Evolutionary conservation across 2,113 vertebrate genomes (phyloP).

Genomic region (Romanogobio albipinnatus): DNA sequence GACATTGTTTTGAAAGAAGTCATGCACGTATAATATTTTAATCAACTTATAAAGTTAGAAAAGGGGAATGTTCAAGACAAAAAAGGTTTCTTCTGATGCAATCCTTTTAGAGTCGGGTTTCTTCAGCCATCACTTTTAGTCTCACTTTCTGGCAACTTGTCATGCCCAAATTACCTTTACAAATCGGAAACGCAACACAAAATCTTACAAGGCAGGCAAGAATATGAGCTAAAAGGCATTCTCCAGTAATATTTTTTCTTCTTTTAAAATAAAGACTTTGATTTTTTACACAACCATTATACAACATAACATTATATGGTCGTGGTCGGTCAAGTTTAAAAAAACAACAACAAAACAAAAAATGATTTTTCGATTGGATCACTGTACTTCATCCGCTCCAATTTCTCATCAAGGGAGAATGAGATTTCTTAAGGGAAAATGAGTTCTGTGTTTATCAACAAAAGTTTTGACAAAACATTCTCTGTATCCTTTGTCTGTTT

Average conservation of each 20-base stretch:
- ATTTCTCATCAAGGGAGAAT: constrained; percentile 27
- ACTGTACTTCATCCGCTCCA: constrained; percentile 40
- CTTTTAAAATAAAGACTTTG: constrained; percentile 35
- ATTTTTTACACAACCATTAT: constrained; percentile 37
- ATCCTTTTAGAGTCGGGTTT: constrained; percentile 54
- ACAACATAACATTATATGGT: constrained; percentile 37
- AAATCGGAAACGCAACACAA: constrained; percentile 74
- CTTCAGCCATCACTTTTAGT: constrained; percentile 59
- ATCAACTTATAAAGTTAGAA: constrained; percentile 74
- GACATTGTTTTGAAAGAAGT: constrained; percentile 70
- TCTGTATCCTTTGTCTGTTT: constrained; percentile 31
- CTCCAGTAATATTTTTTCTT: constrained; percentile 36
- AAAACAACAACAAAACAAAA: not conserved
- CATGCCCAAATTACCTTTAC: constrained; percentile 77
- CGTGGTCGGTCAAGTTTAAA: constrained; percentile 37
- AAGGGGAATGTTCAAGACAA: constrained; percentile 78
- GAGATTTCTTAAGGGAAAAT: constrained; percentile 11
- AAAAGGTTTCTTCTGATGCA: constrained; percentile 56
- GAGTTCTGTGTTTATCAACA: constrained; percentile 14
- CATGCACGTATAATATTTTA: constrained; percentile 79
- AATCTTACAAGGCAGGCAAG: constrained; percentile 77
- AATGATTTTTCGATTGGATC: constrained; percentile 12
- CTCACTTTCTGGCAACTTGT: constrained; percentile 65
- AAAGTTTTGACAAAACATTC: constrained; percentile 20
- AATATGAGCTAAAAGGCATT: constrained; percentile 71